A percentile compares a stretch with the other conserved stretches of the same genome.
Evolutionary conservation across 1,140 invertebrate species (phyloP).

Genomic region (Drosophila punjabiensis): DNA sequence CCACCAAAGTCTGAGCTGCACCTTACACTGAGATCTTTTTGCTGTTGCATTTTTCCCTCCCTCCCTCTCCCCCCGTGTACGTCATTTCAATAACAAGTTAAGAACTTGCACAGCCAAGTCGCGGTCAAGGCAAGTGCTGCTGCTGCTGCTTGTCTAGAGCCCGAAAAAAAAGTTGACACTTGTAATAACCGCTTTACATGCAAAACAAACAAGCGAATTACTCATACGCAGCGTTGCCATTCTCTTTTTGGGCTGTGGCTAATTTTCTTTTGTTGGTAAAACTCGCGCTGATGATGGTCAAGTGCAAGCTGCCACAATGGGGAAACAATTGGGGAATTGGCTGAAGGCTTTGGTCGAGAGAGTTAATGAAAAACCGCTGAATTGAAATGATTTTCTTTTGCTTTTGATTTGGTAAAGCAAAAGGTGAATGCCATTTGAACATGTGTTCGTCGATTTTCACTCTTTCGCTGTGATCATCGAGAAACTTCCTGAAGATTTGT

Average conservation of each 20-base stretch:
- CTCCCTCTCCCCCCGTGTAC: constrained; percentile 6
- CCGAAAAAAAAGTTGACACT: constrained; percentile 35
- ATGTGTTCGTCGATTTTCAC: constrained; percentile 25
- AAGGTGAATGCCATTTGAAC: constrained; percentile 66
- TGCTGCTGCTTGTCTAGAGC: constrained; percentile 18
- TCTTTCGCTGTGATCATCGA: neutral
- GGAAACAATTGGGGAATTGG: constrained; percentile 57
- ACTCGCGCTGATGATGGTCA: constrained; percentile 39
- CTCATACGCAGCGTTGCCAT: constrained; percentile 65
- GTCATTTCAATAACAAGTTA: constrained; percentile 59
- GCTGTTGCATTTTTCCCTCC: constrained; percentile 4
- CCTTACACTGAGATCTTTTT: constrained; percentile 32
- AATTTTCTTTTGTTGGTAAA: constrained; percentile 2
- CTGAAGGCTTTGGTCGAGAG: constrained; percentile 57
- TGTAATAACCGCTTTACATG: constrained; percentile 72
- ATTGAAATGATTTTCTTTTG: constrained; percentile 39
- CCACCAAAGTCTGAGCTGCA: constrained; percentile 34
- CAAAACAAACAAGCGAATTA: constrained; percentile 44
- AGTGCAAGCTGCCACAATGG: constrained; percentile 37
- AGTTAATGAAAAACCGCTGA: constrained; percentile 65
- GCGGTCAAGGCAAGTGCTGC: constrained; percentile 40
- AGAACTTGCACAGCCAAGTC: constrained; percentile 43
- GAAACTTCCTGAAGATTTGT: constrained; percentile 59
- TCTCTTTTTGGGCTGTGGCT: constrained; percentile 11
- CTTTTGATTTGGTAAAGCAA: constrained; percentile 21